Base-by-base conservation (phyloP, 2,113 vertebrate genomes). In the Zosterops japonicus region DNA sequence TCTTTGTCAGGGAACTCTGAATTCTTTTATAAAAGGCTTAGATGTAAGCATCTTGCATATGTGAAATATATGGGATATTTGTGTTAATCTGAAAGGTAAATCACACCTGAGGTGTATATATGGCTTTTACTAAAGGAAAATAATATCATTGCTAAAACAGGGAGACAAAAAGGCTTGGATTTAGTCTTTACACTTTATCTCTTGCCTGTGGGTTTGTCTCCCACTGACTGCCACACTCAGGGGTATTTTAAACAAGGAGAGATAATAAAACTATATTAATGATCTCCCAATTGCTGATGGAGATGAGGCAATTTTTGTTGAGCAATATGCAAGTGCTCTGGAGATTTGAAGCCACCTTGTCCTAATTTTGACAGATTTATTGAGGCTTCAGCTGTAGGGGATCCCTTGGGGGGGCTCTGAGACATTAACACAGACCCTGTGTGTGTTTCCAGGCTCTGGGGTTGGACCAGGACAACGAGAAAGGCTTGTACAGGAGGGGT, bases 401-500 rank as follows among this genome's bases (percentile, higher is more conserved):
- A 6, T 50, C 63, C 71, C 60, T 31, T 6, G 20, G 42, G 84
- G 65, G 23, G 65, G 11, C 29, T 76, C 53, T 10, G 17, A 14
- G 64, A 35, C 89, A 60, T 87, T 97, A 76, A 97, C 29, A 9
- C 47, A 35, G 56, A 23, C 18, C 60, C 60, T 41, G 1, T 97
- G 39, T 61, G 79, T 96, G 46, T 93, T 95, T 76, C 15, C 87
- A 99, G 99, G 99, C 98, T 4, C 97, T 99, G 28, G 99, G 98
- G 53, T 93, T 99, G 28, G 99, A 99, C 90, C 97, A 98, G 65
- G 93, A 95, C 94, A 99, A 99, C 0, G 99, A 99, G 97, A 99
- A 99, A 92, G 99, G 99, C 47, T 95, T 99, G 92, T 99, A 99
- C 96, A 97, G 99, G 29, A 97, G 99, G 2, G 99, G 99, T 0